Evolutionary conservation across 2,888 invertebrate genomes (phyloP).

Genomic region (Scrobipalpa atriplicella): DNA sequence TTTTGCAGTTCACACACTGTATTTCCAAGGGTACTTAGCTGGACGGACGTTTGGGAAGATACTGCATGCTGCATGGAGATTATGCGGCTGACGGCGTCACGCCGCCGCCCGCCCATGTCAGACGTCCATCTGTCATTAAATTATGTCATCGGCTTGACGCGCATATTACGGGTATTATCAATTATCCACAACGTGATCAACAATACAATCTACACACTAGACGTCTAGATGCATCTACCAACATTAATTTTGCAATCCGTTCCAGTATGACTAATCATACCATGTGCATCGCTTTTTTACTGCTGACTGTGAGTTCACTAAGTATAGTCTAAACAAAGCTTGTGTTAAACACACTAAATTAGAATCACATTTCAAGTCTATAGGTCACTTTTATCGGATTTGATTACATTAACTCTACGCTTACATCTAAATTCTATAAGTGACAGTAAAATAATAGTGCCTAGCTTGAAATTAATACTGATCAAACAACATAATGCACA

Average conservation of each 20-base stretch:
- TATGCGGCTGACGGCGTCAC: slow-evolving; percentile 14
- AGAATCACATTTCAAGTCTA: not conserved
- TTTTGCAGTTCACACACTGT: slow-evolving; percentile 55
- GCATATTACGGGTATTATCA: slow-evolving; percentile 23
- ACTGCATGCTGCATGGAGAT: slow-evolving; percentile 24
- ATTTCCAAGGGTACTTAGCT: slow-evolving; percentile 42
- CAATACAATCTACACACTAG: slow-evolving; percentile 32
- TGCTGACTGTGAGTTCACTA: slow-evolving; percentile 21
- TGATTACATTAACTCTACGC: not conserved
- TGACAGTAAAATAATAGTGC: slow-evolving; percentile 5
- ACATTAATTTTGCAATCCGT: slow-evolving; percentile 22
- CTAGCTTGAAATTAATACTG: slow-evolving; percentile 26
- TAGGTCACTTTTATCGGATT: not conserved
- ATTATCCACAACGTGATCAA: slow-evolving; percentile 32
- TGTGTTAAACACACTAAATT: slow-evolving; percentile 16
- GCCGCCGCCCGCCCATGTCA: slow-evolving; percentile 21
- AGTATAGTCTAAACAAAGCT: slow-evolving; percentile 29
- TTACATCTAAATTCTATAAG: not conserved
- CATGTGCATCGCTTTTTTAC: slow-evolving; percentile 25
- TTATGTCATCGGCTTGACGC: slow-evolving; percentile 33
- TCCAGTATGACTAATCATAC: slow-evolving; percentile 10
- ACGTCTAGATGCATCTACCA: slow-evolving; percentile 28
- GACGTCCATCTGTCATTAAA: slow-evolving; percentile 32
- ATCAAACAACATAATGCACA: slow-evolving; percentile 33
- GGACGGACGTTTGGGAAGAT: not conserved